These are phyloP conservation scores for Campoplex capitator DNA, from an alignment of 2,888 invertebrate genomes.

Conservation along the genomic window DNA sequence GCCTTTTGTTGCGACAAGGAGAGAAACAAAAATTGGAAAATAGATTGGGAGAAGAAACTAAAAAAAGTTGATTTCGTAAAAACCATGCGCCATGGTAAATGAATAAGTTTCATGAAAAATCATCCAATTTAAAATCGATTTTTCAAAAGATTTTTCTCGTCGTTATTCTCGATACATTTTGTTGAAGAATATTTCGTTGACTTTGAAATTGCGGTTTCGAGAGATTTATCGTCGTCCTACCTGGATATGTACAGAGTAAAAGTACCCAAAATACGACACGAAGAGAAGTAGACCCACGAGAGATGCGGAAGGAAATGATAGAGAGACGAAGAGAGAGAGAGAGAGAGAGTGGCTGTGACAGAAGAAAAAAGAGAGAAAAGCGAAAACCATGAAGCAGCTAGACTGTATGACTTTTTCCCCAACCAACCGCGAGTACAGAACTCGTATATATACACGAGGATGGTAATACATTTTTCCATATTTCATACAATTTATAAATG, in stretches of 20 bases:
- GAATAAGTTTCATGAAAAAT: neutral
- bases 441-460: conserved; percentile 36
- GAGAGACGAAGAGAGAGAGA: conserved; percentile 3
- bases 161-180: conserved; percentile 30
- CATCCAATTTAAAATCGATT: neutral
- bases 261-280: conserved; percentile 48
- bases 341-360: no score
- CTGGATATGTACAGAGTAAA: conserved; percentile 23
- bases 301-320: conserved; percentile 13
- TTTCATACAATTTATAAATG: conserved; percentile 68
- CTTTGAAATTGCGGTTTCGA: conserved; percentile 22
- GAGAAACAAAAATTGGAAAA: neutral
- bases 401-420: conserved; percentile 47
- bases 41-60: neutral
- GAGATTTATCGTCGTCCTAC: conserved; percentile 39
- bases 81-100: no score
- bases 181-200: neutral
- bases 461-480: conserved; percentile 68
- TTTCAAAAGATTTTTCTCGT: neutral
- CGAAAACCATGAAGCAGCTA: conserved; percentile 21
- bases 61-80: neutral
- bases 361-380: neutral
- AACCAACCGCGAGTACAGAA: conserved; percentile 41
- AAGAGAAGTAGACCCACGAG: conserved; percentile 39
- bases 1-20: neutral